Conservation (phyloP, 2,113 vertebrate species). For the Xiphorhynchus elegans region DNA sequence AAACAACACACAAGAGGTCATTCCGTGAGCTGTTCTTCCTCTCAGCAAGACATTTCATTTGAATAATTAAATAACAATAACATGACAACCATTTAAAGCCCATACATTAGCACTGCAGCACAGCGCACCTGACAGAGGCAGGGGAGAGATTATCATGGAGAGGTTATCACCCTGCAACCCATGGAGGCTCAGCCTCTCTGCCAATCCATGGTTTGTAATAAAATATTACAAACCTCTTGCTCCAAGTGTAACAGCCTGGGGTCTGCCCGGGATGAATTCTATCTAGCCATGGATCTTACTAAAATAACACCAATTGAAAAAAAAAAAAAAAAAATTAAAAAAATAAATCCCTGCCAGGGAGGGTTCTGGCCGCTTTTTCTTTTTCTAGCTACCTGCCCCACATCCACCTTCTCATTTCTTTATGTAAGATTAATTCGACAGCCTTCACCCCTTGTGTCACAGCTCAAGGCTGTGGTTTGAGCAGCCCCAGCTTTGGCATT, state of each 20-base stretch:
- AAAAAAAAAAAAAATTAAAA: not conserved
- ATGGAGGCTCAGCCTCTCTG: not conserved
- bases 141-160: not conserved
- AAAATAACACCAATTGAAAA: not conserved
- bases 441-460: not conserved
- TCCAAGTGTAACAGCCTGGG: not conserved
- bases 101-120: slow-evolving; percentile 25
- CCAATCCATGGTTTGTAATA: not conserved
- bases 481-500: not conserved
- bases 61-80: slow-evolving; percentile 76
- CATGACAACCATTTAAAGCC: slow-evolving; percentile 70
- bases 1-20: slow-evolving; percentile 50
- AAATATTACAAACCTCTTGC: not conserved
- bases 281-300: not conserved
- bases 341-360: no score
- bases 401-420: not conserved
- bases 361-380: accelerated
- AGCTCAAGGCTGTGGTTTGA: not conserved
- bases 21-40: slow-evolving; percentile 60
- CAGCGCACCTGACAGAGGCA: not conserved
- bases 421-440: not conserved
- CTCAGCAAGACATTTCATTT: slow-evolving; percentile 70
- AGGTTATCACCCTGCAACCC: not conserved
- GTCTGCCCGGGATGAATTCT: not conserved
- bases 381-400: not conserved